Conservation (phyloP, 2,797 vertebrate genomes). For the Myotis myotis region DNA sequence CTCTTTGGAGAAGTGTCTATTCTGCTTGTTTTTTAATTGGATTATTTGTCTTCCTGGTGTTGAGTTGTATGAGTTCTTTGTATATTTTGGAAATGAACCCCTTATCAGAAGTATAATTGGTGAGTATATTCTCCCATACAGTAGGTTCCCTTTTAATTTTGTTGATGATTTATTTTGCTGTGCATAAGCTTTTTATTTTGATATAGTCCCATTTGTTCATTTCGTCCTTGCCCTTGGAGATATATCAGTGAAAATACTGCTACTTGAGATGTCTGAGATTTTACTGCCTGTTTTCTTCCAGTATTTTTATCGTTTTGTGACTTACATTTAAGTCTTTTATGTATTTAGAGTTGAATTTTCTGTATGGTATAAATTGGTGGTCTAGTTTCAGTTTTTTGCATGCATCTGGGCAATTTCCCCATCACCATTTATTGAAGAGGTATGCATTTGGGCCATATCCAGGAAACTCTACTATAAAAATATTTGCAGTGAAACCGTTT, state of each 20-base stretch:
- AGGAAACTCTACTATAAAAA: conserved; percentile 11
- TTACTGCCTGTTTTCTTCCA: neutral
- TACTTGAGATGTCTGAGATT: neutral
- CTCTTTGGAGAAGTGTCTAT: neutral
- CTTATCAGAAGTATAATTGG: neutral
- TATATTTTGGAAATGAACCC: neutral
- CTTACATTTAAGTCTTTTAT: neutral
- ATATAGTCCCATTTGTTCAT: neutral
- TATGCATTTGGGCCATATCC: neutral
- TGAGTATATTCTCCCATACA: neutral
- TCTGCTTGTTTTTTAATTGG: neutral
- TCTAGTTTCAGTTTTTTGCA: neutral
- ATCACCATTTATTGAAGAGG: neutral
- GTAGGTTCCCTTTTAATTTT: neutral
- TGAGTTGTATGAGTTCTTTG: neutral
- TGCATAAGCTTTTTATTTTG: neutral
- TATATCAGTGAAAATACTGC: neutral
- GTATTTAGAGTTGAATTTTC: neutral
- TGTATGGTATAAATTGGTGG: neutral
- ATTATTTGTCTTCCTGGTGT: neutral
- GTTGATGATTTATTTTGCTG: neutral
- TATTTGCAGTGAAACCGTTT: neutral
- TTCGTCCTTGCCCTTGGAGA: neutral
- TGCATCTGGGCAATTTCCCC: neutral
- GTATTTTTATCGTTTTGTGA: neutral